phyloP scores from a whole-genome alignment of 2,797 vertebrate genomes.

The Eulemur mongoz region DNA sequence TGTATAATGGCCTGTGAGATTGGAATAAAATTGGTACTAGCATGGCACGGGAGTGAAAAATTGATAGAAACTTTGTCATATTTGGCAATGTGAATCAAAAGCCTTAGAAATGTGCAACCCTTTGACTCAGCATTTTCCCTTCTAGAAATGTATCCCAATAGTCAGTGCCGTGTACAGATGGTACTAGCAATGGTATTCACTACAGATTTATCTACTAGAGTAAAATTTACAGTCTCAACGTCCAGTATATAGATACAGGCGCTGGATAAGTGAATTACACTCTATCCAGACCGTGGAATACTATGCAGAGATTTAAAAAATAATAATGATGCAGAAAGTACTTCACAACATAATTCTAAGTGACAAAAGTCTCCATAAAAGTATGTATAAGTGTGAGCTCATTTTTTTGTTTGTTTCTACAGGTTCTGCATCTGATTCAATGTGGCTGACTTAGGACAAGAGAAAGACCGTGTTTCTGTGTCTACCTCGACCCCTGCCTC shows the following conservation, averaged over 20 bases:
- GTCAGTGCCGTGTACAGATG: background rate
- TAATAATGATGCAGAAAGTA: background rate
- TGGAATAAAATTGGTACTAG: background rate
- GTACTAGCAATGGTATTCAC: background rate
- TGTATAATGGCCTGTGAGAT: background rate
- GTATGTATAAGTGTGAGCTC: background rate
- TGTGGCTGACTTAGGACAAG: background rate
- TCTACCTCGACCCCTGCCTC: background rate
- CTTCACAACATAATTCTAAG: background rate
- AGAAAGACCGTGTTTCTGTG: background rate
- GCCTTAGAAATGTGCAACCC: background rate
- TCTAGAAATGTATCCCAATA: background rate
- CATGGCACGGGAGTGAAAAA: background rate
- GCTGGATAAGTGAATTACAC: background rate
- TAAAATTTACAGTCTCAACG: background rate
- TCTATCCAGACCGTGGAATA: background rate
- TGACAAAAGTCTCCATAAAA: background rate
- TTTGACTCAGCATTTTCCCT: background rate
- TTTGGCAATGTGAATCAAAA: background rate
- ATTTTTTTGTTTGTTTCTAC: background rate
- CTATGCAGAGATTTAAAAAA: background rate
- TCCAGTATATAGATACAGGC: background rate
- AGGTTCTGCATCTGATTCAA: background rate
- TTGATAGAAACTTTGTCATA: background rate
- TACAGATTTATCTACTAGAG: background rate